A percentile compares a stretch with the other conserved stretches of the same genome.
Evolutionary conservation across 2,888 invertebrate genomes (phyloP).

Genomic region (Drosophila bunnanda): DNA sequence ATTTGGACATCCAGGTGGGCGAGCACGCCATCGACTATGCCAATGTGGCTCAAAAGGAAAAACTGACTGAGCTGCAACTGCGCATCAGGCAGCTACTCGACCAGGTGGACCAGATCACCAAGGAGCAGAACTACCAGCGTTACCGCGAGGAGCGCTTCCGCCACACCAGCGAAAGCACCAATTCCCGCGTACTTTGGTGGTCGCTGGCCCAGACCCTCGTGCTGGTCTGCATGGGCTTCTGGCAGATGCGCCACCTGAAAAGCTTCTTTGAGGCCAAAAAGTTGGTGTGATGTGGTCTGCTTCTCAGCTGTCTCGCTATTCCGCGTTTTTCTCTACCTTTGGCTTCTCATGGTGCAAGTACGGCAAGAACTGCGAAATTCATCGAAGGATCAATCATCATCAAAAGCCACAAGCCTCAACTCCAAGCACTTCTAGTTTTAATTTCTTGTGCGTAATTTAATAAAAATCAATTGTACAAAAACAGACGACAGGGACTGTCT

Average conservation of each 20-base stretch:
- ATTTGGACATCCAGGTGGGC: slow-evolving; percentile 99
- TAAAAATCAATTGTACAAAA: slow-evolving; percentile 75
- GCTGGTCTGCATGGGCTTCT: slow-evolving; percentile 96
- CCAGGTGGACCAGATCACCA: slow-evolving; percentile 99
- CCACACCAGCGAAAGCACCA: slow-evolving; percentile 98
- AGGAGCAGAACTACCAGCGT: slow-evolving; percentile 99
- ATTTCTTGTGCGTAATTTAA: slow-evolving; percentile 73
- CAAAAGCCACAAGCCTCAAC: slow-evolving; percentile 36
- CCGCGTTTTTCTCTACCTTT: slow-evolving; percentile 26
- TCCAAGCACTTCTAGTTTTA: slow-evolving; percentile 63
- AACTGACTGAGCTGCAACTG: slow-evolving; percentile 96
- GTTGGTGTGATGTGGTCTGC: slow-evolving; percentile 88
- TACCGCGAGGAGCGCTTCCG: slow-evolving; percentile 99
- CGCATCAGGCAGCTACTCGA: slow-evolving; percentile 97
- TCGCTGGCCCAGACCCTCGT: slow-evolving; percentile 96
- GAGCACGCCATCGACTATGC: slow-evolving; percentile 99
- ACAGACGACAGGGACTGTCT: slow-evolving; percentile 7
- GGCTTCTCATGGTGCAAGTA: slow-evolving; percentile 44
- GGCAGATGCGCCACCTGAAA: slow-evolving; percentile 99
- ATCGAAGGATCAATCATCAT: slow-evolving; percentile 61
- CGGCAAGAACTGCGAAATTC: slow-evolving; percentile 62
- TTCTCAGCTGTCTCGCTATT: neutral
- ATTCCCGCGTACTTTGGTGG: slow-evolving; percentile 98
- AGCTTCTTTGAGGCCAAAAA: slow-evolving; percentile 99
- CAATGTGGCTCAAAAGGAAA: slow-evolving; percentile 98